Evolutionary conservation across 1,140 invertebrate genomes (phyloP).

Genomic region (Linepithema humile): DNA sequence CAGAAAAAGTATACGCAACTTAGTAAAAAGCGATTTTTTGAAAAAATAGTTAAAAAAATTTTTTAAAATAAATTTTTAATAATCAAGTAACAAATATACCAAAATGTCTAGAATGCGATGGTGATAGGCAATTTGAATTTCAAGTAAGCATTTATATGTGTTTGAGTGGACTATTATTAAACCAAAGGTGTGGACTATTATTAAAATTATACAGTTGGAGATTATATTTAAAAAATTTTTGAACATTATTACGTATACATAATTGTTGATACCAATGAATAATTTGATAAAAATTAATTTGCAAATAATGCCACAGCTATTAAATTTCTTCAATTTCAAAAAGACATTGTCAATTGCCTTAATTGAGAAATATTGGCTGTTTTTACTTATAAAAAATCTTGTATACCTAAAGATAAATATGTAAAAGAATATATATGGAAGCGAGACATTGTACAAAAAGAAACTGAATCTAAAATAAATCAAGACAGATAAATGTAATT

Average conservation of each 20-base stretch:
- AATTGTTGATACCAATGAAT: too few species aligned
- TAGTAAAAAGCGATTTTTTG: too few species aligned
- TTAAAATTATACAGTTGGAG: too few species aligned
- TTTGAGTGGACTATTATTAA: too few species aligned
- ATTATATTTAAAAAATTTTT: too few species aligned
- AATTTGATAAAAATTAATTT: slow-evolving; percentile 74
- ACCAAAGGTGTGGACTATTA: too few species aligned
- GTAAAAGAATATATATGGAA: slow-evolving; percentile 93
- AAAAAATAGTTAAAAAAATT: too few species aligned
- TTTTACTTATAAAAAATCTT: slow-evolving; percentile 94
- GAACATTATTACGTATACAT: slow-evolving; percentile 8
- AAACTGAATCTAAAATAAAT: background rate
- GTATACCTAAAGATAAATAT: slow-evolving; percentile 87
- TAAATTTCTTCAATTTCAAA: slow-evolving; percentile 90
- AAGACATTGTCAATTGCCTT: slow-evolving; percentile 88
- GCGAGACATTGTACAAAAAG: slow-evolving; percentile 89
- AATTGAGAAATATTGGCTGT: slow-evolving; percentile 96
- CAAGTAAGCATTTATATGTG: too few species aligned
- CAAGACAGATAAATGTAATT: background rate
- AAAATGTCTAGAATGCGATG: slow-evolving; percentile 90
- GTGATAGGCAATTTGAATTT: slow-evolving; percentile 94
- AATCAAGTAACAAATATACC: slow-evolving; percentile 86
- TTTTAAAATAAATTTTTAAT: too few species aligned
- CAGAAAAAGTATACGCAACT: too few species aligned
- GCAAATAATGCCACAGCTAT: slow-evolving; percentile 96